These are phyloP conservation scores for Morone saxatilis DNA, from an alignment of 2,113 vertebrate genomes.

Conservation along the genomic window DNA sequence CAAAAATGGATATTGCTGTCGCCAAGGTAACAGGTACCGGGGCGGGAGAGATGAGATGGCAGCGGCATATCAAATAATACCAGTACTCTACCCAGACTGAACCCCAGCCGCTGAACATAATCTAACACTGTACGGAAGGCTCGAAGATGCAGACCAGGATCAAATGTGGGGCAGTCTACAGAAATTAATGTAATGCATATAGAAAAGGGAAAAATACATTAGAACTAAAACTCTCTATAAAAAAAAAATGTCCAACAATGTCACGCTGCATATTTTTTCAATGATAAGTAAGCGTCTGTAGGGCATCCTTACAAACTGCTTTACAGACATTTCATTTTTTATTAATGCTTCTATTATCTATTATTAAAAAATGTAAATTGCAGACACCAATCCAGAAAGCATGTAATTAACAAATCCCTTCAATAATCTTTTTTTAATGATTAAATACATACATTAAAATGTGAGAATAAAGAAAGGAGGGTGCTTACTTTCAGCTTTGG, in stretches of 20 bases:
- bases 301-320: neutral
- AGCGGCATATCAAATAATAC: conserved; percentile 65
- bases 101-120: conserved; percentile 17
- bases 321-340: neutral
- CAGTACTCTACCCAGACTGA: conserved; percentile 22
- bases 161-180: neutral
- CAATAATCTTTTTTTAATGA: neutral
- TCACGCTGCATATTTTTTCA: neutral
- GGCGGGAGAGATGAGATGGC: conserved; percentile 54
- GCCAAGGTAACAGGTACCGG: conserved; percentile 77
- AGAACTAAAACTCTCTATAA: neutral
- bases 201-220: neutral
- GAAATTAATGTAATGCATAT: neutral
- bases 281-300: neutral
- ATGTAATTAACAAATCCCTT: neutral
- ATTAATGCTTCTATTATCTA: neutral
- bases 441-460: neutral
- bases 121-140: conserved; percentile 10
- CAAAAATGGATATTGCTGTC: conserved; percentile 63
- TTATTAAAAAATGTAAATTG: too few species aligned
- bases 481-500: conserved; percentile 99
- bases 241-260: neutral
- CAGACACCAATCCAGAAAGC: neutral
- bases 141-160: neutral
- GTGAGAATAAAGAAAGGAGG: neutral